Percentiles rank a stretch among this genome's conserved stretches.
Evolutionary conservation across 2,113 vertebrate species (phyloP).

Genomic region (Corydoras maculifer): DNA sequence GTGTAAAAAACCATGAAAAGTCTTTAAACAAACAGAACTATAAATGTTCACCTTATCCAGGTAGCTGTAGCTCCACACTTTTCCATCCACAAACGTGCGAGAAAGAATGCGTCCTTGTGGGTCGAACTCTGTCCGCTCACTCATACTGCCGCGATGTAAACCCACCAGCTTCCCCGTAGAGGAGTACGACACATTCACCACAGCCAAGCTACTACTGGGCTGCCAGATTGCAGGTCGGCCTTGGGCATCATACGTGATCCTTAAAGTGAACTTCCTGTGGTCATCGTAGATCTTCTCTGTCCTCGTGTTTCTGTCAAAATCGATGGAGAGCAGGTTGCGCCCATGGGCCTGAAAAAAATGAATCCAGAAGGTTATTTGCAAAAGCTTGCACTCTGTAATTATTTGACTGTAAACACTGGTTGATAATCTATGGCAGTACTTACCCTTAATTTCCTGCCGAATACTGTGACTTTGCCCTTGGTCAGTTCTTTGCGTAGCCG

Average conservation of each 20-base stretch:
- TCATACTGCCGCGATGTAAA: slow-evolving; percentile 93
- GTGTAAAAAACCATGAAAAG: too few species aligned
- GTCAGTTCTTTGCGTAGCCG: slow-evolving; percentile 93
- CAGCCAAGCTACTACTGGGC: slow-evolving; percentile 91
- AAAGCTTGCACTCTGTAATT: too few species aligned
- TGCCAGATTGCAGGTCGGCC: slow-evolving; percentile 94
- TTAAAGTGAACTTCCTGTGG: slow-evolving; percentile 91
- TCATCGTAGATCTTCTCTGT: slow-evolving; percentile 98
- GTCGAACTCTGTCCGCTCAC: slow-evolving; percentile 89
- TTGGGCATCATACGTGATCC: slow-evolving; percentile 93
- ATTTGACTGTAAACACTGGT: too few species aligned
- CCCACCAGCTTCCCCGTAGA: slow-evolving; percentile 84
- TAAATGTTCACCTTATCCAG: slow-evolving; percentile 80
- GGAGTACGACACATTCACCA: slow-evolving; percentile 95
- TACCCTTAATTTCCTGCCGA: slow-evolving; percentile 96
- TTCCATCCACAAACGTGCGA: slow-evolving; percentile 90
- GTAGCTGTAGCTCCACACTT: slow-evolving; percentile 98
- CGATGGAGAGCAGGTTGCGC: slow-evolving; percentile 91
- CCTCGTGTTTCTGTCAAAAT: slow-evolving; percentile 94
- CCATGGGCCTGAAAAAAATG: slow-evolving; percentile 78
- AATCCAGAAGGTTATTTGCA: not conserved
- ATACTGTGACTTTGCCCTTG: slow-evolving; percentile 95
- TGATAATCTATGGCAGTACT: slow-evolving; percentile 43
- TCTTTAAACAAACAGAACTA: too few species aligned
- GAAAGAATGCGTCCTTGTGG: slow-evolving; percentile 85